Evolutionary conservation across 2,888 invertebrate species (phyloP), one percentile per base, ranked within the genome.

Genomic region (Nesidiocoris tenuis): DNA sequence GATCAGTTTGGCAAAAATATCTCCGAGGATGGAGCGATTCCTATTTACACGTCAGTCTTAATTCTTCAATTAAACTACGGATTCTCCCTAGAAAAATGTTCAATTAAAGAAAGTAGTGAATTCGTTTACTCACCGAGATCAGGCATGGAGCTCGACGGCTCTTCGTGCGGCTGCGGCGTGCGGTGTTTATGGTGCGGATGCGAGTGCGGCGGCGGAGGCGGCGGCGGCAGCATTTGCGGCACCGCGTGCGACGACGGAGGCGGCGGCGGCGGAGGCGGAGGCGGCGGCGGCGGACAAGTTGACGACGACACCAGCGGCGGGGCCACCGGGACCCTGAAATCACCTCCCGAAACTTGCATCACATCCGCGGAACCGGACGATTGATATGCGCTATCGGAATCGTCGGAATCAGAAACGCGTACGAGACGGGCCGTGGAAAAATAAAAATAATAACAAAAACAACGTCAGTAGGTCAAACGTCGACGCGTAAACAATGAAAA

Each of bases 321-420:
- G 80, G 78, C 83, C 82, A 79, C 82, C 82, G 80, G 83, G 81
- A 79, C 79, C 75, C 80, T 79, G 25, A 80, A 80, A 67, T 80
- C 79, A 57, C 77, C 79, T 24, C 77, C 75, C 57, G 78, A 75
- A 72, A 61, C 72, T 72, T 72, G 72, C 72, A 72, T 72, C 72
- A 72, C 72, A 72, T 72, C 54, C 72, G 72, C 72, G 63, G 55
- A n/a, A n/a, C 59, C 7, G n/a, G 19, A 39, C 39, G 3, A 12
- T 7, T 39, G 3, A 39, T 39, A 39, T 39, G 3, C 39, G 5
- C 39, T 3, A 39, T 3, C 39, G 12, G 12, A 39, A 39, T 12
- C 5, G 12, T 7, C 39, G 5, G 39, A 39, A 39, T 39, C 3
- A 3, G 39, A 39, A 39, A 39, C n/a, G n/a, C n/a, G n/a, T n/a